A percentile compares a stretch with the other conserved stretches of the same genome.
These are phyloP conservation scores for Scaptomyza reducta DNA, from an alignment of 2,888 invertebrate genomes.

Conservation along the genomic window DNA sequence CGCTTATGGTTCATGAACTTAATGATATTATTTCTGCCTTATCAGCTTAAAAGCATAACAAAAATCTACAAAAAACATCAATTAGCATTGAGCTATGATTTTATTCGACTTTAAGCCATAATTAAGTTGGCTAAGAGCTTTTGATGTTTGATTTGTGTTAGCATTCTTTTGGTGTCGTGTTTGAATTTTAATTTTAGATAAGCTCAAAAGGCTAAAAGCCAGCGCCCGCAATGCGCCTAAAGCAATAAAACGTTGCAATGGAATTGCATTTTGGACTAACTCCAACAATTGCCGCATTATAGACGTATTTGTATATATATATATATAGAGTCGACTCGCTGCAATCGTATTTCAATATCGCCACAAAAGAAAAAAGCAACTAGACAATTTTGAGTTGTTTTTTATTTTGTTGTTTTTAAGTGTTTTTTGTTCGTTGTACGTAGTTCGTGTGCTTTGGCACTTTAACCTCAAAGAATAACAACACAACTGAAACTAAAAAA, in stretches of 20 bases:
- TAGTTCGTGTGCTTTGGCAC: constrained; percentile 71
- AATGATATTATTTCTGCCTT: background rate
- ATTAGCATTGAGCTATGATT: background rate
- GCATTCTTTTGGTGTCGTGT: constrained; percentile 20
- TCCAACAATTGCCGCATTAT: constrained; percentile 74
- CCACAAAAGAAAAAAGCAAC: constrained; percentile 43
- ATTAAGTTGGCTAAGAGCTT: constrained; percentile 31
- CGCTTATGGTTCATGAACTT: background rate
- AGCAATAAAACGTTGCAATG: constrained; percentile 40
- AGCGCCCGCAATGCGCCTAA: constrained; percentile 72
- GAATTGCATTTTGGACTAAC: constrained; percentile 68
- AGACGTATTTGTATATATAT: constrained; percentile 34
- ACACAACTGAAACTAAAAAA: constrained; percentile 6
- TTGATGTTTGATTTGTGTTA: constrained; percentile 3
- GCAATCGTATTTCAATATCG: constrained; percentile 60
- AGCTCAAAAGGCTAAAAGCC: constrained; percentile 49
- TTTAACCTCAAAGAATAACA: constrained; percentile 60
- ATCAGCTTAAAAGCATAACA: background rate
- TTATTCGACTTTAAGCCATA: background rate
- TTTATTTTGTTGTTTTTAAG: constrained; percentile 43
- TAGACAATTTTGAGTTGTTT: constrained; percentile 40
- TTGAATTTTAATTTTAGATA: constrained; percentile 66
- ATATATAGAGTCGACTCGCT: constrained; percentile 16
- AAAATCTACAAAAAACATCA: background rate
- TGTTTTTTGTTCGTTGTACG: no score